Conservation (phyloP, 2,888 invertebrate genomes). For the Resseliella maxima region DNA sequence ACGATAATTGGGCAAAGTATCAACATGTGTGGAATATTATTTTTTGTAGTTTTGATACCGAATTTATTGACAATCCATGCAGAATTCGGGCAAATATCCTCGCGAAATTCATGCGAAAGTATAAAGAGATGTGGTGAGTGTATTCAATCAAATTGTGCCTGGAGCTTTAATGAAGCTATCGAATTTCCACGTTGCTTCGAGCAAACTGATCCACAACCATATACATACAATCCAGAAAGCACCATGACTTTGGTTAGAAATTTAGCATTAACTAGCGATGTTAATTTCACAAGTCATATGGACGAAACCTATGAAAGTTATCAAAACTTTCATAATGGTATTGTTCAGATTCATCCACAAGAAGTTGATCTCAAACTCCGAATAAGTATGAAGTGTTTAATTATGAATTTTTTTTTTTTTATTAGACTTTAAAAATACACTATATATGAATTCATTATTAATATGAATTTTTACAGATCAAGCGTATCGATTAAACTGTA, state of each 20-base stretch:
- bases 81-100: background rate
- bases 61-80: background rate
- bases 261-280: constrained; percentile 70
- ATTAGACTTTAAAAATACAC: no score
- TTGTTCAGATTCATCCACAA: constrained; percentile 87
- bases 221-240: constrained; percentile 77
- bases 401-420: no score
- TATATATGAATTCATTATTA: no score
- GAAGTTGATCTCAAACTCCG: constrained; percentile 79
- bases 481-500: constrained; percentile 78
- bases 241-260: constrained; percentile 68
- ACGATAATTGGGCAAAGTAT: background rate
- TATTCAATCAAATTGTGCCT: constrained; percentile 89
- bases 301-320: background rate
- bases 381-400: constrained; percentile 75
- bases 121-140: constrained; percentile 90
- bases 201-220: constrained; percentile 76
- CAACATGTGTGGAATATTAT: background rate
- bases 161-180: constrained; percentile 76
- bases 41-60: background rate
- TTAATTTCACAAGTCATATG: constrained; percentile 61
- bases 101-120: constrained; percentile 80
- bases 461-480: constrained; percentile 72
- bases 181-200: constrained; percentile 74
- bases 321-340: constrained; percentile 67